Conservation (phyloP, 2,113 vertebrate species). For the Asarcornis scutulata region DNA sequence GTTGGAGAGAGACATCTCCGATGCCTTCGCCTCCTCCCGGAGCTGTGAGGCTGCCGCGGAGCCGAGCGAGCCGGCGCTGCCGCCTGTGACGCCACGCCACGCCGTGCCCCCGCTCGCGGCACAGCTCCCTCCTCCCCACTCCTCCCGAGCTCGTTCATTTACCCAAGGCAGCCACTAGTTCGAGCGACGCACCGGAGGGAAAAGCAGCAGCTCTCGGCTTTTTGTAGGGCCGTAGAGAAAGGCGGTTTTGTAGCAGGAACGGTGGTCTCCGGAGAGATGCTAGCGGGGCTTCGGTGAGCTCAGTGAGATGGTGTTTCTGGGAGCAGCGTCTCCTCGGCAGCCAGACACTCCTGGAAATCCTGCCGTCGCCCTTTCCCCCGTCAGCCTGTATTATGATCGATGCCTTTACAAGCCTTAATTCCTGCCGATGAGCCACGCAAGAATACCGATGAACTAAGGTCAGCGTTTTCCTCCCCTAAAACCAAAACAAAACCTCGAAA, state of each 20-base stretch:
- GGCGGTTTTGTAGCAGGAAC: neutral
- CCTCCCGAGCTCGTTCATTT: conserved; percentile 44
- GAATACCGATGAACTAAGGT: neutral
- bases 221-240: neutral
- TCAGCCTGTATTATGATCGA: neutral
- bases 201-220: neutral
- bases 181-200: neutral
- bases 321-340: neutral
- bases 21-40: conserved; percentile 45
- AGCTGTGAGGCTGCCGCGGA: conserved; percentile 54
- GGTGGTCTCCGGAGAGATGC: neutral
- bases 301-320: accelerated
- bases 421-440: neutral
- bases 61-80: conserved; percentile 69
- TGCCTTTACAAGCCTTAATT: neutral
- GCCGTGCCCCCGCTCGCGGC: conserved; percentile 66
- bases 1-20: conserved; percentile 84
- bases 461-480: neutral
- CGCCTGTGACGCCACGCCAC: conserved; percentile 77
- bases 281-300: neutral
- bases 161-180: conserved; percentile 48
- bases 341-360: neutral
- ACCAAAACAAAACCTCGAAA: neutral
- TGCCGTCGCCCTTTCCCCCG: neutral
- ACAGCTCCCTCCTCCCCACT: conserved; percentile 42